These are phyloP conservation scores for Coryphaenoides rupestris DNA, from an alignment of 2,113 vertebrate genomes.

Conservation along the genomic window DNA sequence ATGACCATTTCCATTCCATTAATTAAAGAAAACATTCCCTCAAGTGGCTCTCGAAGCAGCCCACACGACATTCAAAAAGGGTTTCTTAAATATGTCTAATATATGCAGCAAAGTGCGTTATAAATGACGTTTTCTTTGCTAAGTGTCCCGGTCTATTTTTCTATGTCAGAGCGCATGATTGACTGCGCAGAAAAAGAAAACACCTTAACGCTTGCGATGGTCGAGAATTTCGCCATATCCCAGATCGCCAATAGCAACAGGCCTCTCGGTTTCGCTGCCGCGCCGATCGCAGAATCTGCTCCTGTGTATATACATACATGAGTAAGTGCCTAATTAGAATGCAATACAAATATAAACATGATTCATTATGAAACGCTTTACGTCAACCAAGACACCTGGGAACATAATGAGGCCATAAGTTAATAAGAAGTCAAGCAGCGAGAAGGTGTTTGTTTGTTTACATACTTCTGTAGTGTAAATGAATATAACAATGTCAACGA, in stretches of 20 bases:
- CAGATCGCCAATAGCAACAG: slow-evolving; percentile 51
- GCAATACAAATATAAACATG: slow-evolving; percentile 44
- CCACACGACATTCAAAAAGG: slow-evolving; percentile 52
- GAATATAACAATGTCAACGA: no score
- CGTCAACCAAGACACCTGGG: slow-evolving; percentile 25
- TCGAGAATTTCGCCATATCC: slow-evolving; percentile 52
- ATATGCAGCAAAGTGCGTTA: slow-evolving; percentile 59
- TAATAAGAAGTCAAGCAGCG: background rate
- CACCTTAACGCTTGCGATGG: slow-evolving; percentile 61
- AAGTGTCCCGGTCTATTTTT: slow-evolving; percentile 75
- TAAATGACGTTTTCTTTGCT: slow-evolving; percentile 77
- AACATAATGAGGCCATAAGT: slow-evolving; percentile 36
- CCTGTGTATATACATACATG: slow-evolving; percentile 44
- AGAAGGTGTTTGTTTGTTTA: slow-evolving; percentile 4
- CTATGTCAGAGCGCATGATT: slow-evolving; percentile 72
- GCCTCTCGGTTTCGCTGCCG: slow-evolving; percentile 42
- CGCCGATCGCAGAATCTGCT: slow-evolving; percentile 27
- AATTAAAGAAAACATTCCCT: slow-evolving; percentile 69
- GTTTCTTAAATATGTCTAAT: slow-evolving; percentile 64
- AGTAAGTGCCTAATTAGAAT: slow-evolving; percentile 47
- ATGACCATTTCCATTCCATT: slow-evolving; percentile 67
- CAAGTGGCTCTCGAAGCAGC: slow-evolving; percentile 58
- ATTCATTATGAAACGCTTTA: slow-evolving; percentile 35
- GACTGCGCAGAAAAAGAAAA: slow-evolving; percentile 71
- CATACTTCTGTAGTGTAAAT: background rate